Percentiles rank a stretch among this genome's conserved stretches.
phyloP scores from a whole-genome alignment of 2,888 invertebrate genomes.

The Chironomus tentans region DNA sequence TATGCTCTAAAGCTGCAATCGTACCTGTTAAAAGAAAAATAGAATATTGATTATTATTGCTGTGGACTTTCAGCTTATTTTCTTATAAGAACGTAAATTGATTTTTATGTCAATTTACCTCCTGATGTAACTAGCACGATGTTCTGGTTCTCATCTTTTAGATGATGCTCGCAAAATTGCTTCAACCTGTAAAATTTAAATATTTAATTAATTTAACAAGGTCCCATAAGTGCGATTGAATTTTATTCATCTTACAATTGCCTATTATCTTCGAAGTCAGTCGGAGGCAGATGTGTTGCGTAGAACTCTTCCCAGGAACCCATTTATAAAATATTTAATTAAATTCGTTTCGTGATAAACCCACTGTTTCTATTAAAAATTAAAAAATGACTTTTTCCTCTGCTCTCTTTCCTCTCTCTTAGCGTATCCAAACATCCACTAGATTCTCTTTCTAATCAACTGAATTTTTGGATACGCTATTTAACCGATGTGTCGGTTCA shows the following conservation, averaged over 20 bases:
- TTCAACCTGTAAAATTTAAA: slow-evolving; percentile 42
- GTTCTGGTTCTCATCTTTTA: slow-evolving; percentile 57
- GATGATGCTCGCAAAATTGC: slow-evolving; percentile 65
- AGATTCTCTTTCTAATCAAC: too few relatives aligned
- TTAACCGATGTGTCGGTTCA: too few relatives aligned
- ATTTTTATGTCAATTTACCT: slow-evolving; percentile 29
- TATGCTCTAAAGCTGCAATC: slow-evolving; percentile 90
- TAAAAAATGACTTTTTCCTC: background rate
- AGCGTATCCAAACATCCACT: too few relatives aligned
- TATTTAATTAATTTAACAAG: too few relatives aligned
- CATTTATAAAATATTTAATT: background rate
- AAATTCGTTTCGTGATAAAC: background rate
- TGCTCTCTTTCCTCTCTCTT: too few relatives aligned
- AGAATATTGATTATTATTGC: slow-evolving; percentile 10
- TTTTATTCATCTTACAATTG: slow-evolving; percentile 37
- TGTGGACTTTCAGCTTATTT: too few relatives aligned
- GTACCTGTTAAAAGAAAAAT: slow-evolving; percentile 56
- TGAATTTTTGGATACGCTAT: too few relatives aligned
- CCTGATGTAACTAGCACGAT: slow-evolving; percentile 73
- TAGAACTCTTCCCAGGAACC: slow-evolving; percentile 72
- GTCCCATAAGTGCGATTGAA: too few relatives aligned
- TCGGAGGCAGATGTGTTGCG: slow-evolving; percentile 65
- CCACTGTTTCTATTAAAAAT: background rate
- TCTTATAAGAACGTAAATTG: background rate
- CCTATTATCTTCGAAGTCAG: slow-evolving; percentile 65